Conservation (phyloP, 2,888 invertebrate genomes). For the Morpho helenor region DNA sequence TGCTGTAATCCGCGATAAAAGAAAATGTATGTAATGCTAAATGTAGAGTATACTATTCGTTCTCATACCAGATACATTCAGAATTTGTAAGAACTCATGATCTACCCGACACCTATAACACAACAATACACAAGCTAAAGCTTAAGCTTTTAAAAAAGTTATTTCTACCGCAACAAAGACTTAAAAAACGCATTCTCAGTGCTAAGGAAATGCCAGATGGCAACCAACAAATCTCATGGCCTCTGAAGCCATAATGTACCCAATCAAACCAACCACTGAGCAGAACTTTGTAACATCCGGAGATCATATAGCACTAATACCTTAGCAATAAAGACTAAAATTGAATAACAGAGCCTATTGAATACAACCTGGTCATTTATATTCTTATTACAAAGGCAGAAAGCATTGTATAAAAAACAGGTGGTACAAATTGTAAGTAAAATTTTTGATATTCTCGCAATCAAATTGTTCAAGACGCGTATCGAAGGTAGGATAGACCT, state of each 20-base stretch:
- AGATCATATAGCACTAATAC: constrained; percentile 1
- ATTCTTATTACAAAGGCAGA: constrained; percentile 7
- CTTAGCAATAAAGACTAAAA: not conserved
- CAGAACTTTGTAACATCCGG: constrained; percentile 21
- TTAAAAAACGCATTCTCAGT: not conserved
- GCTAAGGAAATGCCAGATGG: constrained; percentile 26
- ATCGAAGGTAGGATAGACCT: constrained; percentile 14
- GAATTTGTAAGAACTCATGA: too few relatives aligned
- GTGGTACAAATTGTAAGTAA: not conserved
- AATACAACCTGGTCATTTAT: constrained; percentile 2
- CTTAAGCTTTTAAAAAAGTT: too few relatives aligned
- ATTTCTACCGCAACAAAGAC: not conserved
- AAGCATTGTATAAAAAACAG: not conserved
- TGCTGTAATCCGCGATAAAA: too few relatives aligned
- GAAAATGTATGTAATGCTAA: too few relatives aligned
- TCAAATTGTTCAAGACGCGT: constrained; percentile 16
- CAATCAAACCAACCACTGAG: constrained; percentile 34
- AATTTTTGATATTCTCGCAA: constrained; percentile 12
- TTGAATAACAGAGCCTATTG: not conserved
- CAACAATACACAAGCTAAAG: too few relatives aligned
- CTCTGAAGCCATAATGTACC: constrained; percentile 39
- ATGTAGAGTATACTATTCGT: too few relatives aligned
- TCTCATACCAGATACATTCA: too few relatives aligned
- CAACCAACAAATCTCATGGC: constrained; percentile 31
- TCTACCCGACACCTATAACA: too few relatives aligned